phyloP scores from a whole-genome alignment of 2,888 invertebrate species.

The Lithophane socia region DNA sequence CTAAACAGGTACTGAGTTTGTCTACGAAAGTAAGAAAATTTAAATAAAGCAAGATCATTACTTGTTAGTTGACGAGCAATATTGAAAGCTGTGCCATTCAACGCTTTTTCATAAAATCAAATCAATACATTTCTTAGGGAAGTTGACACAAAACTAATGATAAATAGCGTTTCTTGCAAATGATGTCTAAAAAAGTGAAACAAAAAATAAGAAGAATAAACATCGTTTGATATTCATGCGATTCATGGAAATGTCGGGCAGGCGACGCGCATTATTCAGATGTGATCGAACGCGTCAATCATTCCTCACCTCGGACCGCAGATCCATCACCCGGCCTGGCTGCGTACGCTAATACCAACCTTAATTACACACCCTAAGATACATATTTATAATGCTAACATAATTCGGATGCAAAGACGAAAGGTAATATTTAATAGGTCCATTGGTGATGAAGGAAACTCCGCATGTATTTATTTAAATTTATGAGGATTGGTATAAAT shows the following conservation, averaged over 20 bases:
- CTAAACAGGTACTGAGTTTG: neutral
- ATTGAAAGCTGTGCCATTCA: neutral
- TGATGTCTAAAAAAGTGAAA: constrained; percentile 61
- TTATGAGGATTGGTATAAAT: constrained; percentile 78
- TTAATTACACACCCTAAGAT: constrained; percentile 54
- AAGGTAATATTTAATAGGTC: constrained; percentile 80
- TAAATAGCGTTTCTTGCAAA: constrained; percentile 67
- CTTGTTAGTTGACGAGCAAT: constrained; percentile 2
- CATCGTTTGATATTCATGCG: constrained; percentile 79
- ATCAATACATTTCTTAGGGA: constrained; percentile 33
- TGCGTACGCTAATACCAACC: constrained; percentile 58
- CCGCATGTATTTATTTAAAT: constrained; percentile 85
- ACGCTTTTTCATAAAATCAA: constrained; percentile 16
- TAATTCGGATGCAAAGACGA: constrained; percentile 64
- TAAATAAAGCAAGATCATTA: constrained; percentile 1
- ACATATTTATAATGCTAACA: constrained; percentile 58
- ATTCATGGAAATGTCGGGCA: constrained; percentile 79
- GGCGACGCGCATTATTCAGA: constrained; percentile 74
- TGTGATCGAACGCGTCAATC: constrained; percentile 79
- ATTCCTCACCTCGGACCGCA: constrained; percentile 73
- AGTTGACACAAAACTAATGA: constrained; percentile 64
- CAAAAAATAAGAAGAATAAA: constrained; percentile 70
- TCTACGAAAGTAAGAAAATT: neutral
- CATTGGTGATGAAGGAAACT: constrained; percentile 77
- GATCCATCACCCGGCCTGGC: constrained; percentile 54